phyloP scores from a whole-genome alignment of 1,140 invertebrate genomes.

The Zaprionus ghesquierei region DNA sequence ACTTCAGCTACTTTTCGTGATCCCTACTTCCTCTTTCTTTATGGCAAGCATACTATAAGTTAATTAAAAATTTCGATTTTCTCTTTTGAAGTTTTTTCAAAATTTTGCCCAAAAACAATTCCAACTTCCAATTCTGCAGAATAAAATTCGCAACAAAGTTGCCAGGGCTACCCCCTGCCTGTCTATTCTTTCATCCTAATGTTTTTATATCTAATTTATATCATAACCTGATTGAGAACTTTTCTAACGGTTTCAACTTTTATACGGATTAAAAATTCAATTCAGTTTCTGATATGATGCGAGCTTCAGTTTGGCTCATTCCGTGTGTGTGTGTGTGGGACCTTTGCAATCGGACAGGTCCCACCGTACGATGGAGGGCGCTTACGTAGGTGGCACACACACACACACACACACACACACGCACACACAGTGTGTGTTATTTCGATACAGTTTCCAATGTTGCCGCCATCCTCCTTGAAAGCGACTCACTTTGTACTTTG shows the following conservation, averaged over 20 bases:
- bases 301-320: background rate
- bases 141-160: too few relatives aligned
- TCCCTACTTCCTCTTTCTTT: too few relatives aligned
- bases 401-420: constrained; percentile 24
- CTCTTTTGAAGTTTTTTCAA: too few relatives aligned
- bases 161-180: constrained; percentile 36
- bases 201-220: constrained; percentile 11
- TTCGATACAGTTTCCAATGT: constrained; percentile 76
- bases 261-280: background rate
- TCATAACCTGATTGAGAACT: background rate
- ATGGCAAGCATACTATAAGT: too few relatives aligned
- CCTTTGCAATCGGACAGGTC: constrained; percentile 13
- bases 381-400: constrained; percentile 55
- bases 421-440: constrained; percentile 6
- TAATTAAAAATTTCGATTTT: too few relatives aligned
- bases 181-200: constrained; percentile 62
- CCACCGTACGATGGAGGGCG: background rate
- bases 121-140: too few relatives aligned
- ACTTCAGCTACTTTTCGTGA: background rate
- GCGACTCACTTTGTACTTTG: constrained; percentile 65
- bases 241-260: background rate
- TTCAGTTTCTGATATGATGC: background rate
- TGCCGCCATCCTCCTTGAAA: constrained; percentile 22
- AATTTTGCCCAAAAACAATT: too few relatives aligned
- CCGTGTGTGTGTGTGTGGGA: constrained; percentile 39